A percentile compares a stretch with the other conserved stretches of the same genome.
phyloP scores from a whole-genome alignment of 2,113 vertebrate genomes.

The Polypterus bichir region DNA sequence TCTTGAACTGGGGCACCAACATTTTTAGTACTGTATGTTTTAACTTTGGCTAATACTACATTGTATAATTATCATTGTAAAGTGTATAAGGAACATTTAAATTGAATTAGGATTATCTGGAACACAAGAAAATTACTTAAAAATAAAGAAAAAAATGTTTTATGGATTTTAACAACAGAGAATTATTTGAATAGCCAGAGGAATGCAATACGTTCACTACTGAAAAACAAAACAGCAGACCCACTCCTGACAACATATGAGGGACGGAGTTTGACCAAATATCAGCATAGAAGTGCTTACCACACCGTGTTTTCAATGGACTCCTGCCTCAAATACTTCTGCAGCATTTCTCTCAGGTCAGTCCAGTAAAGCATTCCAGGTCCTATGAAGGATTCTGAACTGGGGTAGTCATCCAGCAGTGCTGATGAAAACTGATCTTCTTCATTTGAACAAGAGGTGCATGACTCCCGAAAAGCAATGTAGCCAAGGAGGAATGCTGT shows the following conservation, averaged over 20 bases:
- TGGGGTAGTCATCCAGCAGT: conserved; percentile 12
- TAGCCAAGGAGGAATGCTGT: conserved; percentile 44
- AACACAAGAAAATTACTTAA: no score
- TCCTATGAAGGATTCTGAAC: background rate
- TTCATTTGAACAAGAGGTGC: conserved; percentile 13
- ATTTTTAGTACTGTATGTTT: no score
- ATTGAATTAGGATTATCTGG: no score
- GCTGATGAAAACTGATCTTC: background rate
- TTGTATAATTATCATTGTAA: no score
- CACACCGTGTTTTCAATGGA: conserved; percentile 37
- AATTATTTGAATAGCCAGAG: no score
- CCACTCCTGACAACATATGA: background rate
- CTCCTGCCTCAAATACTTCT: conserved; percentile 35
- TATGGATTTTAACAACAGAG: no score
- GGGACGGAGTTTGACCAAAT: background rate
- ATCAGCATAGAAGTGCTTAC: conserved; percentile 10
- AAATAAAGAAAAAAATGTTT: no score
- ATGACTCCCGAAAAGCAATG: conserved; percentile 23
- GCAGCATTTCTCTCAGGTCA: conserved; percentile 50
- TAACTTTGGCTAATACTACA: no score
- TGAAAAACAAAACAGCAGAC: no score
- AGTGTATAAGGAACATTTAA: no score
- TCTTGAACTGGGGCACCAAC: no score
- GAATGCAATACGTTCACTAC: no score
- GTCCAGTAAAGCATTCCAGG: conserved; percentile 36